These are phyloP conservation scores for Pachypanchax playfairii DNA, from an alignment of 2,113 vertebrate species.

Conservation along the genomic window DNA sequence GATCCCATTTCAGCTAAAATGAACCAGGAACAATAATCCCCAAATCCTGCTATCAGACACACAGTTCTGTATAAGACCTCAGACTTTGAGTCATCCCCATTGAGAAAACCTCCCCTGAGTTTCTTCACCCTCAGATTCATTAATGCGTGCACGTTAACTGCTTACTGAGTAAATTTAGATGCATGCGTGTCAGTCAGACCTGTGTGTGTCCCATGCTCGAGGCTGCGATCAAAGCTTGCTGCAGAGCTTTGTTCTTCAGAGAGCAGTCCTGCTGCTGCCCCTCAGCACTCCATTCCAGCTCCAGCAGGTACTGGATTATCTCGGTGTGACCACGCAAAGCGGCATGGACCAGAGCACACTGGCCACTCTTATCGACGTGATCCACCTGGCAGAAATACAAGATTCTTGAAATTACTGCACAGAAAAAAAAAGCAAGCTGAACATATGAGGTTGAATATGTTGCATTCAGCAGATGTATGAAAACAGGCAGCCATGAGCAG, in stretches of 20 bases:
- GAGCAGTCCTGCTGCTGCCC: slow-evolving; percentile 77
- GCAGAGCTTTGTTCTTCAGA: slow-evolving; percentile 87
- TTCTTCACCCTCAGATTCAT: not conserved
- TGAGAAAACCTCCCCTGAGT: not conserved
- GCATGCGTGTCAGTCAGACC: slow-evolving; percentile 73
- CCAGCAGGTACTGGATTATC: slow-evolving; percentile 87
- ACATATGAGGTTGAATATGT: not conserved
- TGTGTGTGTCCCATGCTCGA: slow-evolving; percentile 95
- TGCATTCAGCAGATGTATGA: not conserved
- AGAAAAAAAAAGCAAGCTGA: not conserved
- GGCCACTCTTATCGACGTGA: slow-evolving; percentile 92
- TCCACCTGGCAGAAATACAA: slow-evolving; percentile 82
- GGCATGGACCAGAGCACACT: slow-evolving; percentile 92
- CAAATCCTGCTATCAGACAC: slow-evolving; percentile 14
- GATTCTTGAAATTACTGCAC: slow-evolving; percentile 3
- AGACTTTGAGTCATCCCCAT: slow-evolving; percentile 20
- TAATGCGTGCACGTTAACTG: not conserved
- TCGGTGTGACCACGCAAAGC: slow-evolving; percentile 89
- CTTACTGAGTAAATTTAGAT: not conserved
- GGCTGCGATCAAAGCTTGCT: slow-evolving; percentile 91
- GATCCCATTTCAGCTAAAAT: slow-evolving; percentile 49
- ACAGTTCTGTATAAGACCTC: no score
- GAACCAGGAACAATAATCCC: slow-evolving; percentile 42
- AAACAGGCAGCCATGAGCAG: not conserved
- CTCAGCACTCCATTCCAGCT: slow-evolving; percentile 81